These are phyloP conservation scores for Gambusia affinis DNA, from an alignment of 2,113 vertebrate genomes.

Conservation along the genomic window DNA sequence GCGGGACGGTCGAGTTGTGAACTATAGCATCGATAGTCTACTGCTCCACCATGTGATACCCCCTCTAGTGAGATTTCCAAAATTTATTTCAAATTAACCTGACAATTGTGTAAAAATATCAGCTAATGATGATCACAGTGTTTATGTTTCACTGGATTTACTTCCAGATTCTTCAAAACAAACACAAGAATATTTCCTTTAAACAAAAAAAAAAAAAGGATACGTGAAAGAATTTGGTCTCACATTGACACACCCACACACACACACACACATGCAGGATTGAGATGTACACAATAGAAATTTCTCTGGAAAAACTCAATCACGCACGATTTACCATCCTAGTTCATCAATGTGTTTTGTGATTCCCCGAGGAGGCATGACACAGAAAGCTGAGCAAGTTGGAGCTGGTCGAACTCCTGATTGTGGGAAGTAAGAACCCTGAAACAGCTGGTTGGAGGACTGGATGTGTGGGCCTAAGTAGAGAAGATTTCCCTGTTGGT, in stretches of 20 bases:
- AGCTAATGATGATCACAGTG: neutral
- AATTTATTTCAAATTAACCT: too few relatives aligned
- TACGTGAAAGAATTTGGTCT: neutral
- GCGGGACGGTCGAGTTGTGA: too few relatives aligned
- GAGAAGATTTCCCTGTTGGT: conserved; percentile 68
- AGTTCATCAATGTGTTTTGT: conserved; percentile 37
- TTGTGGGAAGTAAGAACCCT: conserved; percentile 71
- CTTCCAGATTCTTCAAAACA: neutral
- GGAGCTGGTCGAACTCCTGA: conserved; percentile 60
- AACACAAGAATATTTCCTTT: neutral
- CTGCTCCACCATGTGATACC: too few relatives aligned
- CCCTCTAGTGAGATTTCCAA: too few relatives aligned
- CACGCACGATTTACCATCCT: conserved; percentile 11
- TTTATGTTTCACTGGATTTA: neutral
- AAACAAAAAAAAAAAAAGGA: neutral
- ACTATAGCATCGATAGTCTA: too few relatives aligned
- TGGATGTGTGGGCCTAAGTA: conserved; percentile 26
- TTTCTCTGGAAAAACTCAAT: conserved; percentile 5
- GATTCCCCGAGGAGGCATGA: conserved; percentile 40
- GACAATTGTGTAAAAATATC: neutral
- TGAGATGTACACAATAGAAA: neutral
- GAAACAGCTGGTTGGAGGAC: conserved; percentile 41
- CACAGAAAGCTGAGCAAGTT: conserved; percentile 61
- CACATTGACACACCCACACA: neutral
- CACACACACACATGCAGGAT: neutral